phyloP scores from a whole-genome alignment of 2,113 vertebrate species.

The Dasyprocta punctata region DNA sequence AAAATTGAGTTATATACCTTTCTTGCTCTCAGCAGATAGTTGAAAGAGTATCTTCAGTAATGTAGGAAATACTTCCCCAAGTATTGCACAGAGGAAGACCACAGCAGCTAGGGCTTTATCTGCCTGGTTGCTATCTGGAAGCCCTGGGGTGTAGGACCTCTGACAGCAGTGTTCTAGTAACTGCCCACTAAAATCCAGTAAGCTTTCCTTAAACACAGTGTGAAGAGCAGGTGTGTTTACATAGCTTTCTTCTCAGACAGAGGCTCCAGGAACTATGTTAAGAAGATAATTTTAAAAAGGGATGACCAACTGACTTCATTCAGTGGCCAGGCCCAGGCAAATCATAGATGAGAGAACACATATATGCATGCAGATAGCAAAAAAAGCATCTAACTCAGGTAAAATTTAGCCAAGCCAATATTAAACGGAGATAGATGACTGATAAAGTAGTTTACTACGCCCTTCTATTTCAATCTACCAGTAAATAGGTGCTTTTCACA shows the following conservation, averaged over 20 bases:
- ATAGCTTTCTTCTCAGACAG: background rate
- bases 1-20: background rate
- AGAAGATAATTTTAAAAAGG: background rate
- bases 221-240: background rate
- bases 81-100: background rate
- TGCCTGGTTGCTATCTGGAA: background rate
- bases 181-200: background rate
- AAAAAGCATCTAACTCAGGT: background rate
- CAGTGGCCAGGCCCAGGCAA: background rate
- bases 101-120: rapidly evolving
- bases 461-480: background rate
- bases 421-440: background rate
- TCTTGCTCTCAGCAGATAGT: background rate
- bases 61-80: background rate
- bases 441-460: background rate
- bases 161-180: background rate
- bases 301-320: background rate
- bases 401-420: background rate
- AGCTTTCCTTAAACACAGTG: background rate
- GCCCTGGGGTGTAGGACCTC: background rate
- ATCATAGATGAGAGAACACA: background rate
- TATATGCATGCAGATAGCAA: background rate
- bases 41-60: background rate
- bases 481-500: background rate
- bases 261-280: background rate